phyloP scores from a whole-genome alignment of 1,140 invertebrate species.

The Vollenhovia emeryi region DNA sequence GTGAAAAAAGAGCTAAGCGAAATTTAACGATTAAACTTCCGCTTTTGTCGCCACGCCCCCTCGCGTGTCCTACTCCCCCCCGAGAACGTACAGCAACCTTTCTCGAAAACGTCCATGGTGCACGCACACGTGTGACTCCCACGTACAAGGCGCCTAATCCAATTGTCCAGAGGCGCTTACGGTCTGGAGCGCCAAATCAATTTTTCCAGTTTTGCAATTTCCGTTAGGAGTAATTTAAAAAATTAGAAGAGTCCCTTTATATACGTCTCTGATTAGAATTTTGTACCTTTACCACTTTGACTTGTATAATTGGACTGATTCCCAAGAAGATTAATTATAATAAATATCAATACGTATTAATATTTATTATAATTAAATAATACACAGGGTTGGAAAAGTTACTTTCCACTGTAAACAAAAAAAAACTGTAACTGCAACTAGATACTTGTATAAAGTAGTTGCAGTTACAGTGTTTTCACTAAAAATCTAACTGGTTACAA shows the following conservation, averaged over 20 bases:
- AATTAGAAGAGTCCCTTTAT: background rate
- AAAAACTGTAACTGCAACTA: too few relatives aligned
- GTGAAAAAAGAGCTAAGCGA: slow-evolving; percentile 36
- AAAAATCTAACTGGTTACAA: too few relatives aligned
- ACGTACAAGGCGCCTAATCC: slow-evolving; percentile 13
- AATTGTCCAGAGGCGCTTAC: background rate
- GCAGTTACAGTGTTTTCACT: too few relatives aligned
- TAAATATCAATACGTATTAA: too few relatives aligned
- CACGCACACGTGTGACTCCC: slow-evolving; percentile 24
- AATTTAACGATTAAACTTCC: slow-evolving; percentile 75
- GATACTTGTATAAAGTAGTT: too few relatives aligned
- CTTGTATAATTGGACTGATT: background rate
- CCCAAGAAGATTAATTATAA: too few relatives aligned
- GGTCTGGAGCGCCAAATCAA: background rate
- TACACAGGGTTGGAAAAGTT: too few relatives aligned
- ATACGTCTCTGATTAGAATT: background rate
- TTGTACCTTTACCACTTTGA: background rate
- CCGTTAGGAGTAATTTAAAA: background rate
- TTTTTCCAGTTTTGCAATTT: background rate
- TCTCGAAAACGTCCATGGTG: slow-evolving; percentile 4
- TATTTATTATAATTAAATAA: too few relatives aligned
- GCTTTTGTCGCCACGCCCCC: slow-evolving; percentile 71
- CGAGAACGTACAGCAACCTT: background rate
- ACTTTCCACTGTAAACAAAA: too few relatives aligned
- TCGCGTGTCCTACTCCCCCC: slow-evolving; percentile 65